Base-by-base conservation (phyloP, 2,797 vertebrate species). In the Erithacus rubecula region DNA sequence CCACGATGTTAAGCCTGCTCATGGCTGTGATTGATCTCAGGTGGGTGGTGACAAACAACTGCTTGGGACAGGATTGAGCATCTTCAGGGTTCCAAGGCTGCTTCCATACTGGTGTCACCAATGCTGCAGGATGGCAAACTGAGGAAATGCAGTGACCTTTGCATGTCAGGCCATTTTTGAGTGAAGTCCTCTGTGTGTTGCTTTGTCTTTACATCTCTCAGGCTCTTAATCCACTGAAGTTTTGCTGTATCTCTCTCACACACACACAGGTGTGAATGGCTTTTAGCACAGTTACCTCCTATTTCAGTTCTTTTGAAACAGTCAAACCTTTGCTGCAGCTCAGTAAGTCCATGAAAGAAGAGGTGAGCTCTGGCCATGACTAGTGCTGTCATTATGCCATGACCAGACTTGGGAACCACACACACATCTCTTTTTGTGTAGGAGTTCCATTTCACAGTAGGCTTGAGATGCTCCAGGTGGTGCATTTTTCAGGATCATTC, bases 51-150 rank as follows among this genome's bases (percentile, higher is more conserved):
- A 44, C 89, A 74, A 87, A 44, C 88, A 89, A 47, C 86, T 89
- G 74, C 51, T 84, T n/a, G 4, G 17, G 36, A 63, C 70, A 67
- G 60, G 70, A 68, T 77, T 80, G 37, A 71, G 41, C 83, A 78
- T 90, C 82, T 58, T 70, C 76, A 76, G 59, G 37, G 20, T 59
- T 89, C 43, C 39, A 75, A 76, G 69, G 76, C 79, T 86, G 84
- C 76, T 68, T 81, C 93, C 79, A 68, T 76, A 21, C 26, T 12
- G 84, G 30, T 13, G 46, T 24, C 65, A 46, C 55, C 23, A 5
- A 0, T 64, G 71, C 86, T 53, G 68, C 70, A 80, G 89, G 87
- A 44, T 91, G 91, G 70, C 15, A 47, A 67, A 11, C 27, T 5
- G 86, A 1, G 0, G 87, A 58, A 78, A 87, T 76, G 78, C 19